Conservation (phyloP, 2,888 invertebrate species). For the Argyra leucocephala region DNA sequence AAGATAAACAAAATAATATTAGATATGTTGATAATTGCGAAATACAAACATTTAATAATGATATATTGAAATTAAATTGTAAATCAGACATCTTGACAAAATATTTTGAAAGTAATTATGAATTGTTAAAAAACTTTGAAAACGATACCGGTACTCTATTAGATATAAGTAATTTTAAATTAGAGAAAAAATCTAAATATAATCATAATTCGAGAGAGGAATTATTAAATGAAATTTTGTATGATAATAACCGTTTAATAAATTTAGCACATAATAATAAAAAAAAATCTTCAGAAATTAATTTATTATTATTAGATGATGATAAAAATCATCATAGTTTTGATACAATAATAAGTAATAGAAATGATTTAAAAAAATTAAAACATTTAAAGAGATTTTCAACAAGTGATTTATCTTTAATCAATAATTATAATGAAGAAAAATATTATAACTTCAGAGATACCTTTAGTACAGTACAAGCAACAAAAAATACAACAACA, state of each 20-base stretch:
- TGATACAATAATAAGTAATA: background rate
- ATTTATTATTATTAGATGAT: background rate
- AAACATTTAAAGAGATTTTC: background rate
- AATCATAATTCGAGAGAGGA: background rate
- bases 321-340: background rate
- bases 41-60: no score
- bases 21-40: background rate
- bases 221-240: slow-evolving; percentile 4
- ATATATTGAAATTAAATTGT: background rate
- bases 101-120: background rate
- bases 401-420: background rate
- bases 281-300: background rate
- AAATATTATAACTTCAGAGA: background rate
- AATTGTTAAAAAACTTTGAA: background rate
- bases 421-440: background rate
- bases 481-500: background rate
- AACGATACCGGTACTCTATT: background rate
- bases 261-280: background rate
- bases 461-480: background rate
- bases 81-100: background rate
- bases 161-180: background rate
- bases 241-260: background rate
- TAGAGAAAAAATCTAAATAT: background rate
- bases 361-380: background rate
- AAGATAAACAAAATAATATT: background rate